Conservation (phyloP, 2,113 vertebrate genomes). For the Bos javanicus region DNA sequence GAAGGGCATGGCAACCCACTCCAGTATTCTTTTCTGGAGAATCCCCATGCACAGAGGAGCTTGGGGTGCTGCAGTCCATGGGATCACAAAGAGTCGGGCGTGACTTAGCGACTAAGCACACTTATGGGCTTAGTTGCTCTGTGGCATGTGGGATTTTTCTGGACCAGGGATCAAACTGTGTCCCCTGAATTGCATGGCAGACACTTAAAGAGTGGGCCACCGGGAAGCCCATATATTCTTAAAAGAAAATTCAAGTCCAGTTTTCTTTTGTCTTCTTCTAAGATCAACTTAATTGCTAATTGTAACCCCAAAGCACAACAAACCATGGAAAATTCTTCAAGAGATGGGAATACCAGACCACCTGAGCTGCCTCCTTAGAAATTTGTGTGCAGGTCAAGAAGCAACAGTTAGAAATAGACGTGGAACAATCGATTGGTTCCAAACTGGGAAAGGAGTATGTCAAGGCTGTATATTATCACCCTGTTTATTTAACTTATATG, state of each 20-base stretch:
- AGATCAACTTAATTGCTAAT: not conserved
- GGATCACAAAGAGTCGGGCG: not conserved
- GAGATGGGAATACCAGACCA: not conserved
- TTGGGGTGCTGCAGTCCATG: not conserved
- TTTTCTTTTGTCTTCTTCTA: not conserved
- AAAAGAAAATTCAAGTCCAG: not conserved
- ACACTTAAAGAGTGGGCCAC: not conserved
- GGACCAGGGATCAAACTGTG: not conserved
- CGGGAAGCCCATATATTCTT: not conserved
- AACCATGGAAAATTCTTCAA: not conserved
- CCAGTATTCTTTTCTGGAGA: not conserved
- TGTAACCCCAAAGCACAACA: not conserved
- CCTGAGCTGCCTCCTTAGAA: not conserved
- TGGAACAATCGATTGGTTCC: not conserved
- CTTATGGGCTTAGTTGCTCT: not conserved
- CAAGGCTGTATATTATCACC: not conserved
- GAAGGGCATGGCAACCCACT: not conserved
- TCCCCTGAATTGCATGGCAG: not conserved
- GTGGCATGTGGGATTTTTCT: not conserved
- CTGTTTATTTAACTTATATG: not conserved
- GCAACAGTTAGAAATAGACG: not conserved
- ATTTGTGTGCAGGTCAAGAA: not conserved
- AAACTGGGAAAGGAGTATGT: not conserved
- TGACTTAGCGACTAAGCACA: not conserved
- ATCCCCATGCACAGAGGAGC: not conserved